Evolutionary conservation across 2,113 vertebrate genomes (phyloP).

Genomic region (Periophthalmus modestus): DNA sequence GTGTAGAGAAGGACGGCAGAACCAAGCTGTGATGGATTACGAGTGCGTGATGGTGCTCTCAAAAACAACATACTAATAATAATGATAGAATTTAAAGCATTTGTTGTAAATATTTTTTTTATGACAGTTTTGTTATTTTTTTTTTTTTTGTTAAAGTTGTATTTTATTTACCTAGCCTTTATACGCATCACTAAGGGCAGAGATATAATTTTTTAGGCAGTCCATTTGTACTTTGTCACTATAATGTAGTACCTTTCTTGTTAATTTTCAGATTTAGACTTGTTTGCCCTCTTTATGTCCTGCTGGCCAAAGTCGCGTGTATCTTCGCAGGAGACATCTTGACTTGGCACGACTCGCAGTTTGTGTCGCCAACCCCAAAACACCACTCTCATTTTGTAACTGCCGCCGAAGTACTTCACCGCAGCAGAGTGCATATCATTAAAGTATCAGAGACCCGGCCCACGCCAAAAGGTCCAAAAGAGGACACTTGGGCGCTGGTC

Average conservation of each 20-base stretch:
- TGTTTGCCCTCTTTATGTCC: constrained; percentile 28
- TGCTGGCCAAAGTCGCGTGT: constrained; percentile 23
- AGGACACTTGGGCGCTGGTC: constrained; percentile 17
- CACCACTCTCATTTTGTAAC: constrained; percentile 41
- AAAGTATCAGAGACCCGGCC: constrained; percentile 41
- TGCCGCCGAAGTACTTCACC: constrained; percentile 24
- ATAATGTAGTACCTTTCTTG: neutral
- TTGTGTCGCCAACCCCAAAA: constrained; percentile 54
- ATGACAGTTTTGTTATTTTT: no score
- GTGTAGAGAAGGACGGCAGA: no score
- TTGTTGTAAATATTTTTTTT: no score
- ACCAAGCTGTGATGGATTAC: no score
- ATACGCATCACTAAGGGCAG: neutral
- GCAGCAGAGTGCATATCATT: constrained; percentile 38
- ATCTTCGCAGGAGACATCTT: constrained; percentile 21
- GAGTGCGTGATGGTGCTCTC: no score
- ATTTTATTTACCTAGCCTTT: neutral
- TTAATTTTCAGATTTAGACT: constrained; percentile 18
- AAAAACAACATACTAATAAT: no score
- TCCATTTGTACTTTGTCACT: neutral
- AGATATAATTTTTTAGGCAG: neutral
- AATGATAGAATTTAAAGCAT: no score
- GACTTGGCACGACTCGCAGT: constrained; percentile 24
- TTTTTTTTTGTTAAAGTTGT: no score
- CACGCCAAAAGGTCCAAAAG: constrained; percentile 23